Conservation (phyloP, 2,888 invertebrate species). For the Phalangium opilio region DNA sequence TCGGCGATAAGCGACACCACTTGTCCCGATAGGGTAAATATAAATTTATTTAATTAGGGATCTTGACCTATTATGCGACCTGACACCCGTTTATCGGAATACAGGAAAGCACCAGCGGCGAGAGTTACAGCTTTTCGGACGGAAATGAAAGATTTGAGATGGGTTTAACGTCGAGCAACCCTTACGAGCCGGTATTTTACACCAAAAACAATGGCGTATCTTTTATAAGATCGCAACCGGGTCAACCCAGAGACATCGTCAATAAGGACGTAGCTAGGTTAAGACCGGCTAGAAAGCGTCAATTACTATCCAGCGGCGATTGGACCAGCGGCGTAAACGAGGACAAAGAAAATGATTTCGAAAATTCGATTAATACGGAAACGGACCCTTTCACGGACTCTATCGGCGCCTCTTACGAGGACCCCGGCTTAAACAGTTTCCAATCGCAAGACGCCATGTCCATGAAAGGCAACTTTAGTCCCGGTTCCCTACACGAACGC, state of each 20-base stretch:
- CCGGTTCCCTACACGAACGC: not conserved
- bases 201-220: not conserved
- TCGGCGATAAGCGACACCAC: too few relatives aligned
- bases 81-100: too few relatives aligned
- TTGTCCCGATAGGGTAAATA: too few relatives aligned
- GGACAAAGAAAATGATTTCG: not conserved
- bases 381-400: not conserved
- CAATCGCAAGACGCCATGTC: constrained; percentile 1
- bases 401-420: not conserved
- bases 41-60: too few relatives aligned
- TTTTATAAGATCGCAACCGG: not conserved
- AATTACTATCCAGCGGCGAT: not conserved
- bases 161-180: constrained; percentile 1
- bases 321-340: not conserved
- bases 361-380: not conserved
- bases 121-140: too few relatives aligned
- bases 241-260: not conserved
- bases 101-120: too few relatives aligned
- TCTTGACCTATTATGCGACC: too few relatives aligned
- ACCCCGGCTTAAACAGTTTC: not conserved
- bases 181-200: not conserved
- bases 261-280: not conserved
- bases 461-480: constrained; percentile 2
- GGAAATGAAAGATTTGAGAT: not conserved
- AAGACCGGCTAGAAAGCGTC: not conserved